Conservation (phyloP, 2,888 invertebrate genomes). For the Zaprionus obscuricornis region DNA sequence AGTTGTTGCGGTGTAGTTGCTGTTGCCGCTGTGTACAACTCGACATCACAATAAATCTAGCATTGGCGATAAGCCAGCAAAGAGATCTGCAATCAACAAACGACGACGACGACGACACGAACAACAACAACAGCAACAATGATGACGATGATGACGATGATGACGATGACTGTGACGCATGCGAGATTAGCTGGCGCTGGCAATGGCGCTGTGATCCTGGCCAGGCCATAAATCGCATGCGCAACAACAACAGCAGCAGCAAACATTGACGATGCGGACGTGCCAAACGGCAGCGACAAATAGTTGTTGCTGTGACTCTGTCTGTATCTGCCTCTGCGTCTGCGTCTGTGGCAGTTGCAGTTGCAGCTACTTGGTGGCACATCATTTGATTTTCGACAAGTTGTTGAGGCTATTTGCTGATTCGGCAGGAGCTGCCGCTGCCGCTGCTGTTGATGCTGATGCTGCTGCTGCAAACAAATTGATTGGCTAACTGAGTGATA, state of each 20-base stretch:
- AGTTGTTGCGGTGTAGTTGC: conserved; percentile 31
- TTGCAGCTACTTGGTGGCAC: conserved; percentile 61
- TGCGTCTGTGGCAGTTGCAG: conserved; percentile 17
- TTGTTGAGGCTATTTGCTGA: conserved; percentile 77
- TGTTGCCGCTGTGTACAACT: too few species aligned
- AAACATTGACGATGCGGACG: conserved; percentile 61
- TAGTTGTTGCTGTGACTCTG: conserved; percentile 62
- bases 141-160: conserved; percentile 3
- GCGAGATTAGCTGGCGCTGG: conserved; percentile 72
- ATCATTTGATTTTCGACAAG: conserved; percentile 77
- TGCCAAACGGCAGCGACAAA: conserved; percentile 74
- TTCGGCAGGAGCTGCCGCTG: conserved; percentile 53
- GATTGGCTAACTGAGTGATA: conserved; percentile 69
- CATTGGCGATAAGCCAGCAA: conserved; percentile 53
- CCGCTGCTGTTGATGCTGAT: conserved; percentile 19
- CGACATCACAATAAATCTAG: conserved; percentile 75
- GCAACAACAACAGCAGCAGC: not conserved
- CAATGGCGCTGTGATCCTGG: conserved; percentile 73
- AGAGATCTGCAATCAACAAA: conserved; percentile 49
- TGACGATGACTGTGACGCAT: conserved; percentile 75
- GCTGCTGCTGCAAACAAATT: conserved; percentile 65
- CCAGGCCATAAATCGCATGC: conserved; percentile 73
- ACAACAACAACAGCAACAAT: not conserved
- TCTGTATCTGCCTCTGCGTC: conserved; percentile 10
- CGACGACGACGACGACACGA: not conserved